These are phyloP conservation scores for Leucophora obtusa DNA, from an alignment of 2,888 invertebrate species.

Conservation along the genomic window DNA sequence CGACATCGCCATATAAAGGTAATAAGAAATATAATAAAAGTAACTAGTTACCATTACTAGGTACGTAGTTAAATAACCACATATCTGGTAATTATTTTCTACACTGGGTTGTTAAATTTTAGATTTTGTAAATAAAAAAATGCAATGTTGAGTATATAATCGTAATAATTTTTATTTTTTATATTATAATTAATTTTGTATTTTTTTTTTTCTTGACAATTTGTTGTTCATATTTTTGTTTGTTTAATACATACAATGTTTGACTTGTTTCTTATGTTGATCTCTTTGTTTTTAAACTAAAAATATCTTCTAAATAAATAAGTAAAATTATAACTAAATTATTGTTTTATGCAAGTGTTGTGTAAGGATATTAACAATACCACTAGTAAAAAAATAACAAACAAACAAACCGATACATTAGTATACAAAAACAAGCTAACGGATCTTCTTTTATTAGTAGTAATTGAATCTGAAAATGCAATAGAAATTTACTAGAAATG, in stretches of 20 bases:
- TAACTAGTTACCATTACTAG: too few species aligned
- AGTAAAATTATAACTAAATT: constrained; percentile 6
- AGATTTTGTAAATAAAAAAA: not conserved
- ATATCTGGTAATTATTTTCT: too few species aligned
- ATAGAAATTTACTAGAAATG: constrained; percentile 46
- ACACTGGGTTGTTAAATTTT: too few species aligned
- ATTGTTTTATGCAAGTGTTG: not conserved
- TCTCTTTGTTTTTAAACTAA: constrained; percentile 24
- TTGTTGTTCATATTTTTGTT: constrained; percentile 22
- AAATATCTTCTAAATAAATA: constrained; percentile 23
- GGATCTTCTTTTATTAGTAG: constrained; percentile 26
- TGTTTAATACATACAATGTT: constrained; percentile 37
- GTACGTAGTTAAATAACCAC: too few species aligned
- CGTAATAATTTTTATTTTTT: constrained; percentile 39
- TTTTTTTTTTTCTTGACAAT: constrained; percentile 18
- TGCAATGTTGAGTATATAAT: constrained; percentile 22
- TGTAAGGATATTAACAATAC: not conserved
- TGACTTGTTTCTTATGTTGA: constrained; percentile 24
- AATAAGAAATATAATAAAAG: too few species aligned
- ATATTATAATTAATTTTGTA: constrained; percentile 25
- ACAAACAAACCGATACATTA: not conserved
- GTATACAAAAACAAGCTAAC: constrained; percentile 17
- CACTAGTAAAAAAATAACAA: not conserved
- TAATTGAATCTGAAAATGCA: constrained; percentile 45
- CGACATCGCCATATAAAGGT: too few species aligned